phyloP scores from a whole-genome alignment of 1,140 invertebrate species.

The Drosophila kanapiae region DNA sequence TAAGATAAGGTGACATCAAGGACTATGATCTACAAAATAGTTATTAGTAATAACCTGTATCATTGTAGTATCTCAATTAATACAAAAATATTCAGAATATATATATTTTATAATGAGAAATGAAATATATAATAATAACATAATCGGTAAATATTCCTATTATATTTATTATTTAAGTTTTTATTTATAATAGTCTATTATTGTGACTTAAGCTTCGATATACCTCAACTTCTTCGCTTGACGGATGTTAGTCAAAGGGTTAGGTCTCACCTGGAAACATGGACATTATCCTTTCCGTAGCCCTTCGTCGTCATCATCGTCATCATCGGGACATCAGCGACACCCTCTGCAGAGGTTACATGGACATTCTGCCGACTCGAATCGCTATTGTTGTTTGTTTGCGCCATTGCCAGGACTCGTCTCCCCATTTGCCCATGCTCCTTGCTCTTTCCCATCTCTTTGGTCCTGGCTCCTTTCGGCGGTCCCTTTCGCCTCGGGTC shows the following conservation, averaged over 20 bases:
- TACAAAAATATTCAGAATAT: too few species aligned
- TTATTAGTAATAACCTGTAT: too few species aligned
- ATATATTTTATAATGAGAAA: too few species aligned
- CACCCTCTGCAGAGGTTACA: constrained; percentile 79
- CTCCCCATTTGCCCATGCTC: constrained; percentile 25
- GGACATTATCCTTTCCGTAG: constrained; percentile 22
- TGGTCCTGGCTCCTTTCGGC: constrained; percentile 5
- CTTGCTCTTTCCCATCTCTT: constrained; percentile 9
- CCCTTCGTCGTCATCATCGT: constrained; percentile 20
- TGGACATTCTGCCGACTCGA: constrained; percentile 52
- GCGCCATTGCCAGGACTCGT: constrained; percentile 59
- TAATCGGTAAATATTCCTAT: too few species aligned
- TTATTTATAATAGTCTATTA: too few species aligned
- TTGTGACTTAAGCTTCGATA: too few species aligned
- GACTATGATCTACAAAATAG: too few species aligned
- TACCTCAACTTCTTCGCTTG: not conserved
- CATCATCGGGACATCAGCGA: constrained; percentile 45
- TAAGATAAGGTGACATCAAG: too few species aligned
- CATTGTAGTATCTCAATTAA: too few species aligned
- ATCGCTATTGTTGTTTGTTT: constrained; percentile 81
- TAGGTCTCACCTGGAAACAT: constrained; percentile 18
- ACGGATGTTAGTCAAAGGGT: not conserved
- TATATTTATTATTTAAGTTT: too few species aligned
- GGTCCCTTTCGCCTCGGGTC: constrained; percentile 7
- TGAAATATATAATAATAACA: too few species aligned